Evolutionary conservation across 1,140 invertebrate species (phyloP).

Genomic region (Drosophila prosaltans): DNA sequence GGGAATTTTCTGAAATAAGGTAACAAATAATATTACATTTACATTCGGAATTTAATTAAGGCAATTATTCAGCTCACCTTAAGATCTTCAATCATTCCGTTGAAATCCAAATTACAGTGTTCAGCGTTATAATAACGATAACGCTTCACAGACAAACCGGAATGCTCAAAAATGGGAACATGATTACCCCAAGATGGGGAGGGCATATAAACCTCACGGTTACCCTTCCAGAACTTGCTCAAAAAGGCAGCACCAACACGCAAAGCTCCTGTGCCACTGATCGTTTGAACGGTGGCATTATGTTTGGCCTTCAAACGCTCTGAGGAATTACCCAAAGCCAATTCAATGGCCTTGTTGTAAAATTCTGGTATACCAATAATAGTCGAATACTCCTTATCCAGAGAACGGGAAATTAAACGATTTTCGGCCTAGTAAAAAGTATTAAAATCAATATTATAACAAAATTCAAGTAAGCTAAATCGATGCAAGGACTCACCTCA

Average conservation of each 20-base stretch:
- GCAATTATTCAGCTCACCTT: conserved; percentile 86
- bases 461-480: not conserved
- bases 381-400: conserved; percentile 98
- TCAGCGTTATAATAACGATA: conserved; percentile 98
- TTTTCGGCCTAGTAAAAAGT: conserved; percentile 89
- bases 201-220: conserved; percentile 95
- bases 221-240: conserved; percentile 91
- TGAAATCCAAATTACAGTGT: conserved; percentile 97
- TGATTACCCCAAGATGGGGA: conserved; percentile 99
- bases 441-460: not conserved
- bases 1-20: conserved; percentile 92
- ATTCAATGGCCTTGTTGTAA: conserved; percentile 90
- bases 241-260: conserved; percentile 96
- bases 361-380: conserved; percentile 94
- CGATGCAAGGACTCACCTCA: conserved; percentile 85
- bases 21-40: not conserved
- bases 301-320: conserved; percentile 88
- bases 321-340: conserved; percentile 95
- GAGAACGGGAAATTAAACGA: conserved; percentile 86
- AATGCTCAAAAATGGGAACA: conserved; percentile 95
- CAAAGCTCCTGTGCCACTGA: conserved; percentile 99
- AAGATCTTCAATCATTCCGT: conserved; percentile 95
- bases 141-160: conserved; percentile 93
- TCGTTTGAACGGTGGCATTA: conserved; percentile 89
- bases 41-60: conserved; percentile 8